Evolutionary conservation across 92 coral and sea anemone species (phyloP).

Genomic region (Actinernus sp.): DNA sequence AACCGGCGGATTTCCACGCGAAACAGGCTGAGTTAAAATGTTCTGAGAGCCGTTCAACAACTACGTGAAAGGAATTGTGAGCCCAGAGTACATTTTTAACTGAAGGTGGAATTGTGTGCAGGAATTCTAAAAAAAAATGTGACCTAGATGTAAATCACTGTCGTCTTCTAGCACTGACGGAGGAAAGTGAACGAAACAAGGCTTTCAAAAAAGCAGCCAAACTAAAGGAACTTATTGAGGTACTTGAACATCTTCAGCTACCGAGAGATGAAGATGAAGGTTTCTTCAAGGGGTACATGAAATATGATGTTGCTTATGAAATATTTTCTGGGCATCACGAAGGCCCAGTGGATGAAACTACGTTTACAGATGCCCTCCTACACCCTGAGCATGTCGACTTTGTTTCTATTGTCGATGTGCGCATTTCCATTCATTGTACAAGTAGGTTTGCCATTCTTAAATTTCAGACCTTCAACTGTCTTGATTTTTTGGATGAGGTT

Average conservation of each 20-base stretch:
- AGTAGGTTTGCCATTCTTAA: no score
- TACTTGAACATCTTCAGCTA: conserved; percentile 18
- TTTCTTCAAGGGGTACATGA: conserved; percentile 3
- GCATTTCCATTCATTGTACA: no score
- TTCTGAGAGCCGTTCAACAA: no score
- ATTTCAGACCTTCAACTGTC: no score
- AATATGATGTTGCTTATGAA: conserved; percentile 18
- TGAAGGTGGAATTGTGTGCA: conserved; percentile 13
- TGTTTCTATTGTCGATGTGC: conserved; percentile 26
- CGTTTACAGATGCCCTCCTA: conserved; percentile 30
- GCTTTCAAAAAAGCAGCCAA: conserved; percentile 8
- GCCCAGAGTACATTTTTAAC: conserved; percentile 7
- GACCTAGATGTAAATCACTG: conserved; percentile 10
- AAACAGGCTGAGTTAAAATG: no score
- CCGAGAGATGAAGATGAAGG: conserved; percentile 6
- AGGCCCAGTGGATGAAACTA: conserved; percentile 40
- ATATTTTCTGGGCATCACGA: conserved; percentile 29
- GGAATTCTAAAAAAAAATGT: conserved; percentile 16
- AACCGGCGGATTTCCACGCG: no score
- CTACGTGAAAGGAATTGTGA: conserved; percentile 10
- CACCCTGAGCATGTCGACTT: conserved; percentile 38
- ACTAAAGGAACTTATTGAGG: conserved; percentile 23
- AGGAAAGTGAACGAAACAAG: conserved; percentile 7
- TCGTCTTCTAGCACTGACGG: conserved; percentile 9
- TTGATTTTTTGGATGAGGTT: no score